Evolutionary conservation across 2,888 invertebrate species (phyloP).

Genomic region (Diaperis boleti): DNA sequence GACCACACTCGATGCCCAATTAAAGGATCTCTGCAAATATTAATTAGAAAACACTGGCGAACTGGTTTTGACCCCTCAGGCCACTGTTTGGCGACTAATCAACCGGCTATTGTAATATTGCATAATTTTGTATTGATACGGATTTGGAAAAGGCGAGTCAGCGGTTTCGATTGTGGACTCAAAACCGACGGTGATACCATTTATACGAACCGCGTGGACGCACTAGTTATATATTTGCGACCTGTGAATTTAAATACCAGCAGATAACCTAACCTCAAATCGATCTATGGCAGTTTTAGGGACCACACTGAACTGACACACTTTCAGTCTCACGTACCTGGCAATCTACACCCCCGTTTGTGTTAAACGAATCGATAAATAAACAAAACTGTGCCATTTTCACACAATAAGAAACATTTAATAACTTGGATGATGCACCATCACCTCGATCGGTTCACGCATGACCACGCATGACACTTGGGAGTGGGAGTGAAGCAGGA

Average conservation of each 20-base stretch:
- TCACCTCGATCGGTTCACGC: background rate
- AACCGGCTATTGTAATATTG: conserved; percentile 24
- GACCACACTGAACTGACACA: background rate
- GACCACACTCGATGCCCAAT: background rate
- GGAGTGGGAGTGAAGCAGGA: no score
- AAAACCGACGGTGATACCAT: background rate
- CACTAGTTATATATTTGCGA: background rate
- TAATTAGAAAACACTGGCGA: conserved; percentile 1
- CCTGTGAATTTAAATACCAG: no score
- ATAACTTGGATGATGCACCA: conserved; percentile 1
- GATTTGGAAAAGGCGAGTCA: conserved; percentile 19
- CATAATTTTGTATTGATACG: conserved; percentile 15
- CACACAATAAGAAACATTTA: conserved; percentile 16
- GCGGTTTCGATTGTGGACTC: conserved; percentile 7
- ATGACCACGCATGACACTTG: no score
- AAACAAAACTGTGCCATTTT: conserved; percentile 32
- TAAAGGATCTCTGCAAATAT: conserved; percentile 11
- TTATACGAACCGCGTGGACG: conserved; percentile 5
- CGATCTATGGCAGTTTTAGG: background rate
- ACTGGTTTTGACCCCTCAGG: conserved; percentile 21
- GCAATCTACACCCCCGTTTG: conserved; percentile 7
- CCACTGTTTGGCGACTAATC: conserved; percentile 13
- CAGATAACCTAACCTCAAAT: conserved; percentile 27
- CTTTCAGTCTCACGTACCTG: conserved; percentile 6
- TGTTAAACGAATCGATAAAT: conserved; percentile 18